Evolutionary conservation across 1,140 invertebrate genomes (phyloP), one percentile per base, ranked within the genome.

Genomic region (Neodiprion fabricii): DNA sequence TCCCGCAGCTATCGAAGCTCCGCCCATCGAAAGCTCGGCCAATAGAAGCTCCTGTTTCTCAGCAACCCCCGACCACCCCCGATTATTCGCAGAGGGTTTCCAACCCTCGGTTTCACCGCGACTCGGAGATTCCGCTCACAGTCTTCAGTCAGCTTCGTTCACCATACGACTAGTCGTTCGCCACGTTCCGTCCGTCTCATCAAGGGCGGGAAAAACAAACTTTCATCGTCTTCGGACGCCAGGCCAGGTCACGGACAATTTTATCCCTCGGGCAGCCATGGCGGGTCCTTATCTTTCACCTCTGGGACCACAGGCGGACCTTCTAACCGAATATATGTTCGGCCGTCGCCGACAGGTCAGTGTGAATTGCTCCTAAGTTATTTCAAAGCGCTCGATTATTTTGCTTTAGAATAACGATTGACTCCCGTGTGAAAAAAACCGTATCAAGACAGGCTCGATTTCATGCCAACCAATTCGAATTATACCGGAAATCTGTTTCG

Each of bases 291-390:
- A 95, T 81, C 86, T 96, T 72, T 95, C 95, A 61, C 95, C 95
- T 0, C 85, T 96, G 23, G 87, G 87, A 49, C 87, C 87, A 9
- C 95, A 95, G 48, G 94, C 95, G 9, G 95, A 96, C 85, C 89
- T 96, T 12, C 90, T 96, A 48, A 96, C 95, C 40, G 96, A 97
- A 83, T 97, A 97, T 79, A 96, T 97, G 95, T 96, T 96, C 82
- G 96, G 96, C 14, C 90, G 96, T 77, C 91, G 95, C 77, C 90
- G 95, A 80, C 96, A 97, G 90, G 91, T 92, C 87, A 90, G 89
- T 89, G 85, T 88, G 88, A 84, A 86, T 88, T 87, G 81, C 83
- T 17, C 66, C 80, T 79, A 75, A 71, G 71, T 77, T 80, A 72
- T 77, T 79, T 72, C 70, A 76, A 17, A 48, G 23, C 11, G 17